Evolutionary conservation across 1,140 invertebrate species (phyloP), one percentile per base, ranked within the genome.

Genomic region (Cylas formicarius): DNA sequence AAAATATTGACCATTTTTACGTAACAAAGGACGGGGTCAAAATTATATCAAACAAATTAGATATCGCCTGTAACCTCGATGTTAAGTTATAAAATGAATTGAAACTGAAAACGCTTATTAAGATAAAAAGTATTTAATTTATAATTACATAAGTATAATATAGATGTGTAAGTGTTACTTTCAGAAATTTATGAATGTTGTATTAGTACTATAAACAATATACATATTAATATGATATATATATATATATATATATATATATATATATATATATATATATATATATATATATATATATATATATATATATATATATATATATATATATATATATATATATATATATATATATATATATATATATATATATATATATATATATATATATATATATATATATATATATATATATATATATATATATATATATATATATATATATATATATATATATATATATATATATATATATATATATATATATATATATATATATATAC

Each of bases 231-330:
- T 13, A 29, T 5, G 11, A 4, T 29, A 29, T 4, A 29, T 4
- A 29, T 29, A 29, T 29, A 29, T 29, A 29, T 29, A 29, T 29
- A 29, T 29, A 29, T 29, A 29, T 9, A 29, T 29, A 29, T 29
- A 29, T 29, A 29, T 29, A 29, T 29, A 29, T 29, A 29, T 29
- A 29, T 29, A 29, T 29, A 29, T 29, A 29, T 29, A 29, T 29
- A 29, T 29, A 29, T 9, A 3, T 29, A 4, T 29, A 29, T 16
- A 29, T 29, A 4, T 29, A 29, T 3, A 29, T 3, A 29, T 29
- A 3, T 3, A 9, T 29, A 4, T 9, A 29, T 16, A 29, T 29
- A 29, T 9, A 29, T 29, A 29, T 9, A 29, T 29, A 29, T 9
- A 29, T 29, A 29, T 9, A 29, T 29, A 29, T 9, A 29, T 29